A percentile compares a stretch with the other conserved stretches of the same genome.
These are phyloP conservation scores for Stichopus horrens DNA, from an alignment of 53 echinoderm and acorn worm genomes.

Conservation along the genomic window DNA sequence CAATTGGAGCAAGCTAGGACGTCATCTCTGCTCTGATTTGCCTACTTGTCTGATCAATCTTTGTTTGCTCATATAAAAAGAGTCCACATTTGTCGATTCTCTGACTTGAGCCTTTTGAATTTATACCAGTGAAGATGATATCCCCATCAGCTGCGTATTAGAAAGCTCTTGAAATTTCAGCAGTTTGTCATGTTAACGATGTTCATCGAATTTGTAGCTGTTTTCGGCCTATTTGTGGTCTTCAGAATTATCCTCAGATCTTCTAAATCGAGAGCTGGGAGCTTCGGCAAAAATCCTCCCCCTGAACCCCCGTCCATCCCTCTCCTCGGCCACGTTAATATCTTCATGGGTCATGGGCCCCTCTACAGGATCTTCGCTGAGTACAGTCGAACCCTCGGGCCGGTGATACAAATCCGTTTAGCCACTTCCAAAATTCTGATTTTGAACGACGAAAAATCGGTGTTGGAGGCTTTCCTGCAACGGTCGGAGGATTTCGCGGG, in stretches of 20 bases:
- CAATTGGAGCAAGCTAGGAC: not conserved
- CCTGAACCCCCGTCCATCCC: slow-evolving; percentile 68
- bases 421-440: slow-evolving; percentile 62
- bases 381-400: slow-evolving; percentile 58
- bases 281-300: slow-evolving; percentile 36
- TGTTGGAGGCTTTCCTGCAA: slow-evolving; percentile 69
- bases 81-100: too few species aligned
- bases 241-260: not conserved
- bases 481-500: slow-evolving; percentile 74
- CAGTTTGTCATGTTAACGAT: not conserved
- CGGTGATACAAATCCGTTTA: slow-evolving; percentile 60
- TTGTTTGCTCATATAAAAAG: too few species aligned
- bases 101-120: too few species aligned
- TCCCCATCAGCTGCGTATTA: too few species aligned
- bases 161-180: too few species aligned
- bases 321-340: slow-evolving; percentile 68
- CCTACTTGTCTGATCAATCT: too few species aligned
- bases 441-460: slow-evolving; percentile 57
- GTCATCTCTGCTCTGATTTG: too few species aligned
- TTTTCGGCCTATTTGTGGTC: not conserved
- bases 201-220: not conserved
- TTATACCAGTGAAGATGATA: too few species aligned
- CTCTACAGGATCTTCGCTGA: slow-evolving; percentile 65
- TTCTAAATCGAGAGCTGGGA: not conserved
- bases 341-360: slow-evolving; percentile 57